phyloP scores from a whole-genome alignment of 2,113 vertebrate species.

The Phyllostomus discolor region DNA sequence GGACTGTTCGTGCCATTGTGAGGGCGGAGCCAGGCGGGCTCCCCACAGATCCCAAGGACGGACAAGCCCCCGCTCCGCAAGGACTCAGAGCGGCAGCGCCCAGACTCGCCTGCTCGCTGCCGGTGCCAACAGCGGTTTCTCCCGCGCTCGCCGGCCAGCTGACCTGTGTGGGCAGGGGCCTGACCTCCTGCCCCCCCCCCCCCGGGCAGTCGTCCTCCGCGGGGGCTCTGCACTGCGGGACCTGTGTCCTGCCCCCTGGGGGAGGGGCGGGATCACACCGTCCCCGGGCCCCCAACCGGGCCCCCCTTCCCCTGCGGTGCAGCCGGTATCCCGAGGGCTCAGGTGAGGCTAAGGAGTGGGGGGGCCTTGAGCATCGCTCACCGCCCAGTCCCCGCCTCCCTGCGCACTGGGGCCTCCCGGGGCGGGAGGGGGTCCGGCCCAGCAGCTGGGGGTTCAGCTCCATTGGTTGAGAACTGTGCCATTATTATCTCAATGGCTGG shows the following conservation, averaged over 20 bases:
- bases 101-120: not conserved
- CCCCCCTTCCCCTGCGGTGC: too few relatives aligned
- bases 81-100: not conserved
- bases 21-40: not conserved
- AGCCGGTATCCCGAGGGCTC: not conserved
- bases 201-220: not conserved
- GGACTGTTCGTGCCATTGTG: too few relatives aligned
- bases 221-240: not conserved
- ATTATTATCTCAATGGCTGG: not conserved
- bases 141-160: not conserved
- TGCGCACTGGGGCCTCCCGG: not conserved
- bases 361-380: too few relatives aligned
- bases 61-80: rapidly evolving
- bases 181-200: not conserved
- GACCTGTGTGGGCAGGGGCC: not conserved
- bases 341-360: not conserved
- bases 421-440: rapidly evolving
- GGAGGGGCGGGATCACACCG: not conserved
- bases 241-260: too few relatives aligned
- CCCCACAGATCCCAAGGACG: rapidly evolving
- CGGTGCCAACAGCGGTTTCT: not conserved
- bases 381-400: not conserved
- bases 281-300: too few relatives aligned
- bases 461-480: not conserved
- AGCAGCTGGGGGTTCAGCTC: not conserved